Evolutionary conservation across 1,140 invertebrate genomes (phyloP).

Genomic region (Drosophila sp.): DNA sequence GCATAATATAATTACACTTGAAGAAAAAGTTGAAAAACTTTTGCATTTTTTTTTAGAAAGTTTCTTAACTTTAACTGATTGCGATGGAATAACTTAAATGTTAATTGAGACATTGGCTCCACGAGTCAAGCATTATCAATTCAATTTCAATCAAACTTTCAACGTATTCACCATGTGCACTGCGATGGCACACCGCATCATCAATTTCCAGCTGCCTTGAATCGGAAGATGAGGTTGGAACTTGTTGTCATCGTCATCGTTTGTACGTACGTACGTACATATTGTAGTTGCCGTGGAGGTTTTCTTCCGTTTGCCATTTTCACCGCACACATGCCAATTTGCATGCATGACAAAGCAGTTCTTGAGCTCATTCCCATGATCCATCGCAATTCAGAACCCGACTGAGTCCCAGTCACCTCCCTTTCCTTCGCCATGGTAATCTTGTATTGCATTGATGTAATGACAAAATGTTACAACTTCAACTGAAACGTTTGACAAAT

Average conservation of each 20-base stretch:
- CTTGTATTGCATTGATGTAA: constrained; percentile 52
- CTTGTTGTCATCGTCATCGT: constrained; percentile 15
- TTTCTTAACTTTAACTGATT: too few species aligned
- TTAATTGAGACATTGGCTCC: background rate
- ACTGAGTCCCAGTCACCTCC: too few species aligned
- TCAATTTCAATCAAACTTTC: background rate
- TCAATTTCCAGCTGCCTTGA: constrained; percentile 49
- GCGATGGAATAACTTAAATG: too few species aligned
- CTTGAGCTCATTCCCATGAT: background rate
- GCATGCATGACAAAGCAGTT: constrained; percentile 47
- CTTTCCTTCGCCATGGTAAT: constrained; percentile 25
- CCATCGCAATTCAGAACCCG: too few species aligned
- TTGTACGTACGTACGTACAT: too few species aligned
- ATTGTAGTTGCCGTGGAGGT: constrained; percentile 16
- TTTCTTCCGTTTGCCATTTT: constrained; percentile 36
- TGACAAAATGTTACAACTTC: constrained; percentile 50
- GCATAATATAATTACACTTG: background rate
- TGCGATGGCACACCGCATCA: constrained; percentile 23
- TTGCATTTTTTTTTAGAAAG: too few species aligned
- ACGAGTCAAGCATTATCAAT: background rate
- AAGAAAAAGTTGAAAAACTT: background rate
- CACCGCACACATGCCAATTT: constrained; percentile 32
- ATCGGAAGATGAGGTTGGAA: constrained; percentile 26
- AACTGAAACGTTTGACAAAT: constrained; percentile 65
- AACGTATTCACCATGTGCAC: background rate